Base-by-base conservation (phyloP, 2,888 invertebrate genomes). In the Micropterix aruncella region DNA sequence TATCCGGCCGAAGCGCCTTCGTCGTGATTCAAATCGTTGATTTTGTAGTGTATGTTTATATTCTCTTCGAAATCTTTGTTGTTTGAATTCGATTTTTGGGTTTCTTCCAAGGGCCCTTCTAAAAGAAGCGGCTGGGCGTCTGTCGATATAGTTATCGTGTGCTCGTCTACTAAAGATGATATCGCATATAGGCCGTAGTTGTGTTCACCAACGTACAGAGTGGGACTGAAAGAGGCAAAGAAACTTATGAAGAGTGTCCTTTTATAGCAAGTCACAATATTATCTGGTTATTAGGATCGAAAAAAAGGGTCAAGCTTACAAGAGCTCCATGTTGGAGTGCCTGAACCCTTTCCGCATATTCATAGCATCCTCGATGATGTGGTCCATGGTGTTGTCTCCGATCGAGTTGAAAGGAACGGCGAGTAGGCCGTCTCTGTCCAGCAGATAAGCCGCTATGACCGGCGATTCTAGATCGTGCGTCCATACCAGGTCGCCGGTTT, bases 91-190 rank as follows among this genome's bases (percentile, higher is more conserved):
- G 52, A 51, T 18, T 58, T 52, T 3, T 55, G 54, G 38, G 51
- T 53, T 45, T 58, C 52, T n/a, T 57, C 56, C 3, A 56, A 52
- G 38, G 89, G 88, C 0, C 90, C 90, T 57, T 84, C 87, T 1
- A 90, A 60, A 9, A 90, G 66, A 45, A 86, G 69, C 0, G 82
- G 80, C 12, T 70, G 74, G 37, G 80, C 74, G 2, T 80, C 77
- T 3, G 81, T 76, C 1, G 80, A 77, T 61, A 91, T 86, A 4
- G 90, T 85, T 9, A 88, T 84, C 2, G 88, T 85, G 51, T 83
- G 81, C 55, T 93, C 88, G 67, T 96, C 95, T 1, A 94, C 93
- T 17, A 94, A 67, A 0, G 94, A 89, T 1, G 93, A 90, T 43
- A 96, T 63, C 0, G 96, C 97, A 64, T 95, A 97, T 1, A 93